Evolutionary conservation across 1,140 invertebrate genomes (phyloP), one percentile per base, ranked within the genome.

Genomic region (Littorina saxatilis): DNA sequence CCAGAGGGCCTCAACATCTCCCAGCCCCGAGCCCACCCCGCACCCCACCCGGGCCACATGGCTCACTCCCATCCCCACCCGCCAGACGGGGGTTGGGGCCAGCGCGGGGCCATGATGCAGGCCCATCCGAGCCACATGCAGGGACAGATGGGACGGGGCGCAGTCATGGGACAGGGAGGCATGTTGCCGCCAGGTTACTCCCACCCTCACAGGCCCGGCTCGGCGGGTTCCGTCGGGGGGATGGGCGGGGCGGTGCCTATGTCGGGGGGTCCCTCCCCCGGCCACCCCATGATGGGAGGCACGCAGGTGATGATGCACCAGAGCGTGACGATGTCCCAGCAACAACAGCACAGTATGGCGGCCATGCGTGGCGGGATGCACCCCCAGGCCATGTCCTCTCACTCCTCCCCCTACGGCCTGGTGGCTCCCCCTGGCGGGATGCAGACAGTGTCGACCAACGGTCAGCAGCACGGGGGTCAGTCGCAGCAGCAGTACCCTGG

Each of bases 1-100:
- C 92, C 92, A 1, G 92, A 92, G 68, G 92, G 92, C n/a, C 81
- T 93, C 15, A 93, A 92, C 82, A 92, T 93, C 77, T 91, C 91
- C 15, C 91, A 92, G 79, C 88, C 89, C 13, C 83, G 88, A 13
- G 80, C 83, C 72, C 83, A 84, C 76, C 32, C 79, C 1, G 86
- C 68, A 81, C n/a, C n/a, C n/a, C 86, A 74, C 74, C 70, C 80
- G 37, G 92, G 91, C 32, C 92, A 92, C 17, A 91, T 92, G 73
- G 91, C 92, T 79, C 92, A 92, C 80, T 89, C 90, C 13, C 91
- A 92, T 72, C 80, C 81, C 58, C 83, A 84, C 79, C n/a, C n/a
- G n/a, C n/a, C n/a, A n/a, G n/a, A n/a, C n/a, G n/a, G n/a, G n/a
- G 27, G 74, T 11, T 85, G 79, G 78, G 84, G 73, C 66, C 58